Evolutionary conservation across 2,797 vertebrate species (phyloP).

Genomic region (Margarornis squamiger): DNA sequence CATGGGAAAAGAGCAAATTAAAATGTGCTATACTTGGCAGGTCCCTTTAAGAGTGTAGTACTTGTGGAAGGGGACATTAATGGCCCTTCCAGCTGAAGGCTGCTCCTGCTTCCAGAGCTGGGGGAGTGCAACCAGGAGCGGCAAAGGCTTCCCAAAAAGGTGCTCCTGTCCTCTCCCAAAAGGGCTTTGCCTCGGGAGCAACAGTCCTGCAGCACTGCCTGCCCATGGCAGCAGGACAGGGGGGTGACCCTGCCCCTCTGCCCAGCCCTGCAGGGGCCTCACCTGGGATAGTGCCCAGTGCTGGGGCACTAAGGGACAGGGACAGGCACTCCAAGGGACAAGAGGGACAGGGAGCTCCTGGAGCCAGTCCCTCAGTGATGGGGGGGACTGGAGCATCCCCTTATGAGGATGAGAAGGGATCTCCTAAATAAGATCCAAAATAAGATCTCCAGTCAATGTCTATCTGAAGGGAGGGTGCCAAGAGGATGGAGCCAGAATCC

Average conservation of each 20-base stretch:
- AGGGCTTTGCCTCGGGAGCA: not conserved
- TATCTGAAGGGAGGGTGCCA: not conserved
- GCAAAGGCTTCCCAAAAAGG: not conserved
- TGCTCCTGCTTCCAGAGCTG: not conserved
- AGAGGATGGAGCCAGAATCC: not conserved
- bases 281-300: not conserved
- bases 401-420: not conserved
- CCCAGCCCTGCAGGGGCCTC: not conserved
- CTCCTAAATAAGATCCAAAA: not conserved
- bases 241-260: not conserved
- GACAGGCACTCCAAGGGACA: not conserved
- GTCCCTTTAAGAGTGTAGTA: not conserved
- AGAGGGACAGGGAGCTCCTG: not conserved
- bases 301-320: no score
- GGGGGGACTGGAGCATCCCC: not conserved
- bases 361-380: not conserved
- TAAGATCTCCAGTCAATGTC: not conserved
- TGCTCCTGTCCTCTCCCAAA: not conserved
- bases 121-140: not conserved
- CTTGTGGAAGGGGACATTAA: not conserved
- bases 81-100: not conserved
- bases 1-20: slow-evolving; percentile 45
- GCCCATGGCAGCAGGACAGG: accelerated
- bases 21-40: slow-evolving; percentile 50
- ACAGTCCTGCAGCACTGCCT: not conserved